A percentile compares a stretch with the other conserved stretches of the same genome.
These are phyloP conservation scores for Rhimphoctona megacephalus DNA, from an alignment of 2,888 invertebrate species.

Conservation along the genomic window DNA sequence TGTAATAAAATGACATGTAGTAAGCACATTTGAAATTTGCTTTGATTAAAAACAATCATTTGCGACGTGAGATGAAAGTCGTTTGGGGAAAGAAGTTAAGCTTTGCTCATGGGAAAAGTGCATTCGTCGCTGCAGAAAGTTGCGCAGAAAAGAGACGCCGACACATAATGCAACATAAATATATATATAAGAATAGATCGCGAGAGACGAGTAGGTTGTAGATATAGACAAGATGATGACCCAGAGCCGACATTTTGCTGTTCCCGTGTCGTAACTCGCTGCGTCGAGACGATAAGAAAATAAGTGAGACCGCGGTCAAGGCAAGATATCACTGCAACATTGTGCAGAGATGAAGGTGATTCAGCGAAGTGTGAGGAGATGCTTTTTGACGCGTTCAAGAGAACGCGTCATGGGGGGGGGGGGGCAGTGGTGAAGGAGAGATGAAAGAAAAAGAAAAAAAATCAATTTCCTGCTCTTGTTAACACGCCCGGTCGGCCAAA, in stretches of 20 bases:
- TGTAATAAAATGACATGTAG: background rate
- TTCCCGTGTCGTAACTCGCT: slow-evolving; percentile 59
- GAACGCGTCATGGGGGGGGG: slow-evolving; percentile 41
- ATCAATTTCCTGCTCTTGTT: slow-evolving; percentile 71
- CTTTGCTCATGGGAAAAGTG: slow-evolving; percentile 17
- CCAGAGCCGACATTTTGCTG: slow-evolving; percentile 39
- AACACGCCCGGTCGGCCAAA: slow-evolving; percentile 60
- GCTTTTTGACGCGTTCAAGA: slow-evolving; percentile 47
- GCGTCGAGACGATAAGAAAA: slow-evolving; percentile 63
- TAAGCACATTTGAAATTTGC: background rate
- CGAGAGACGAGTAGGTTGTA: background rate
- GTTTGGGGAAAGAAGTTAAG: background rate
- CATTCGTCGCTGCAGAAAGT: slow-evolving; percentile 49
- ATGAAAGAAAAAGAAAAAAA: slow-evolving; percentile 44
- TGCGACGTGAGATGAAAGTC: background rate
- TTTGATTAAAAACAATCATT: slow-evolving; percentile 41
- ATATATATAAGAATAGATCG: slow-evolving; percentile 2
- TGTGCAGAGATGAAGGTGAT: slow-evolving; percentile 24
- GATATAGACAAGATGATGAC: slow-evolving; percentile 30
- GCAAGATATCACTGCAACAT: slow-evolving; percentile 43
- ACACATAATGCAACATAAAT: background rate
- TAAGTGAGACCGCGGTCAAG: slow-evolving; percentile 59
- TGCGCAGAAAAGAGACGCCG: slow-evolving; percentile 21
- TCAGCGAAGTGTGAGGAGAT: slow-evolving; percentile 53
- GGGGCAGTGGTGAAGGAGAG: background rate